Base-by-base conservation (phyloP, 1,140 invertebrate species). In the Drosophila mauritiana region DNA sequence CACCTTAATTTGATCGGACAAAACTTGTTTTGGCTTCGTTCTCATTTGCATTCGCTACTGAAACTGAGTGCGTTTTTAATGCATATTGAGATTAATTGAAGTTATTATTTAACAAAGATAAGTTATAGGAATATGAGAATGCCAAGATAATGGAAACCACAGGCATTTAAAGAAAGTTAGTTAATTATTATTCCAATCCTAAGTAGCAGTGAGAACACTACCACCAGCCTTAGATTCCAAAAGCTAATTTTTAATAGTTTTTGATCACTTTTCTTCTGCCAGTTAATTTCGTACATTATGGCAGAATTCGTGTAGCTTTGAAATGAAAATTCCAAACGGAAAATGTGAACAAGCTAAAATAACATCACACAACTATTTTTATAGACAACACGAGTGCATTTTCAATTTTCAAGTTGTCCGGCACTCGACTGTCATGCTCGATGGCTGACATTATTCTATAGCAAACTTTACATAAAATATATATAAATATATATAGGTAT, bases 21-120 rank as follows among this genome's bases (percentile, higher is more conserved):
- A 76, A 82, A 81, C 79, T 56, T 58, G 73, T 78, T 82, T 57
- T 25, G n/a, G 15, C 37, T 57, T 52, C 17, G 8, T n/a, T 36
- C 20, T 13, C 34, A 27, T 8, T 39, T 25, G 67, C 42, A 68
- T 49, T 25, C n/a, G 15, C 6, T 0, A 13, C 37, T n/a, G 56
- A 52, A 53, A 73, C 34, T 42, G 25, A 45, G 40, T 25, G 49
- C 37, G 11, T 10, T 27, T 6, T 52, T 39, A 67, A 67, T 76
- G 53, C 40, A 54, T 63, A 76, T 67, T 67, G 31, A 51, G 20
- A 45, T 56, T 70, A 51, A 17, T 13, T 1, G 27, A 22, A 20
- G 12, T 17, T 46, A 11, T 57, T 42, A 56, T 25, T 34, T 20
- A 22, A 48, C 31, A 12, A 27, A 49, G 65, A 56, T 57, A 31